Percentiles rank a stretch among this genome's conserved stretches.
These are phyloP conservation scores for Characodon lateralis DNA, from an alignment of 2,797 vertebrate species.

Conservation along the genomic window DNA sequence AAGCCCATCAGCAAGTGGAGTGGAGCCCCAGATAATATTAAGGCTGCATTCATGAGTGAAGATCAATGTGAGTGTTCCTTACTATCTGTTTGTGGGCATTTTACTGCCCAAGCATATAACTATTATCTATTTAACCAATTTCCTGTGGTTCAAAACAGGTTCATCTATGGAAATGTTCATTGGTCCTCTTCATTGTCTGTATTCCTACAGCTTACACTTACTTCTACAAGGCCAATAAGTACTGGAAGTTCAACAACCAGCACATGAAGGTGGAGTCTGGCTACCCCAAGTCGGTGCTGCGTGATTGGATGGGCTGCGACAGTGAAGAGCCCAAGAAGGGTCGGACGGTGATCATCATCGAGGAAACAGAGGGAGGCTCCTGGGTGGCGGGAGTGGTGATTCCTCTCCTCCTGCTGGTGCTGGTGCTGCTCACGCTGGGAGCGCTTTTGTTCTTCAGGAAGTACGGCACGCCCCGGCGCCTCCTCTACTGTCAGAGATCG, in stretches of 20 bases:
- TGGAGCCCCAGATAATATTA: slow-evolving; percentile 88
- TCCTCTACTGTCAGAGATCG: slow-evolving; percentile 90
- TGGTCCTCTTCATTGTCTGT: background rate
- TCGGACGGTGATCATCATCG: slow-evolving; percentile 86
- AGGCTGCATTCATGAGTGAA: slow-evolving; percentile 88
- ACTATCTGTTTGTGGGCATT: background rate
- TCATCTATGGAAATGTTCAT: background rate
- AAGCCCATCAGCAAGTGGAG: slow-evolving; percentile 90
- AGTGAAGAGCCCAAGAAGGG: slow-evolving; percentile 80
- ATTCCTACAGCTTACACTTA: slow-evolving; percentile 87
- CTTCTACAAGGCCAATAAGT: slow-evolving; percentile 93
- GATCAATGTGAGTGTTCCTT: slow-evolving; percentile 84
- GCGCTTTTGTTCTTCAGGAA: slow-evolving; percentile 88
- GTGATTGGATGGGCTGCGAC: slow-evolving; percentile 91
- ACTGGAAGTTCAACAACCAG: slow-evolving; percentile 95
- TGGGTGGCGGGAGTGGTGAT: slow-evolving; percentile 82
- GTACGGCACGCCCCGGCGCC: slow-evolving; percentile 89
- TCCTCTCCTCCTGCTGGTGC: slow-evolving; percentile 86
- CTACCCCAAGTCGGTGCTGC: slow-evolving; percentile 89
- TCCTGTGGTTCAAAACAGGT: background rate
- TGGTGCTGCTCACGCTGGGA: slow-evolving; percentile 85
- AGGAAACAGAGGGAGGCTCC: slow-evolving; percentile 72
- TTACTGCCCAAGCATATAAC: background rate
- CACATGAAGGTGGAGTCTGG: slow-evolving; percentile 90
- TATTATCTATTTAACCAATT: background rate